These are phyloP conservation scores for Ceratosolen fusciceps DNA, from an alignment of 1,140 invertebrate genomes.

Conservation along the genomic window DNA sequence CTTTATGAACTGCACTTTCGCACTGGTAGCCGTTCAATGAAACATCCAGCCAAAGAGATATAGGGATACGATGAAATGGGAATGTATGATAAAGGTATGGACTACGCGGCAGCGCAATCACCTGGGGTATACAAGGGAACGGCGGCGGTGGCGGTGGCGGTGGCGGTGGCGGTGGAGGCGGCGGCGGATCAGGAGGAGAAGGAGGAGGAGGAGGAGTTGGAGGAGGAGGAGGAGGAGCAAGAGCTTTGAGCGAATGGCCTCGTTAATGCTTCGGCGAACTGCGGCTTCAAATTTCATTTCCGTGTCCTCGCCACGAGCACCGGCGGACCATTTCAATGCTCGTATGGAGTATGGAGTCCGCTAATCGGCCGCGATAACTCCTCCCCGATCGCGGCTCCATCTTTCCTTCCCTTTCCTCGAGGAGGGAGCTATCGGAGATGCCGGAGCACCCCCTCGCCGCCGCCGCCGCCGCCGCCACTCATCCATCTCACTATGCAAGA, in stretches of 20 bases:
- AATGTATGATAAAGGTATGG: neutral
- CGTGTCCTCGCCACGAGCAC: constrained; percentile 48
- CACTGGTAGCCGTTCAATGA: neutral
- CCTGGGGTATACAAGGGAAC: neutral
- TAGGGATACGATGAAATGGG: neutral
- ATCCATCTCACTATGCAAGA: too few relatives aligned
- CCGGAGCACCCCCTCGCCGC: too few relatives aligned
- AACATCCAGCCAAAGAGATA: neutral
- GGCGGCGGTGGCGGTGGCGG: neutral
- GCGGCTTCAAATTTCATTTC: constrained; percentile 59
- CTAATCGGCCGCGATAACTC: constrained; percentile 42
- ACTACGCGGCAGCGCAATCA: neutral
- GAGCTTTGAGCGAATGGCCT: constrained; percentile 52
- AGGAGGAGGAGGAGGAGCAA: neutral
- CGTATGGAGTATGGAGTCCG: constrained; percentile 49
- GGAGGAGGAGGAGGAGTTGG: neutral
- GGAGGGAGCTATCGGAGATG: too few relatives aligned
- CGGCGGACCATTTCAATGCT: constrained; percentile 50
- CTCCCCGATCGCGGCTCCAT: too few relatives aligned
- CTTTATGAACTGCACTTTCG: neutral
- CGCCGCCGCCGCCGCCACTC: too few relatives aligned
- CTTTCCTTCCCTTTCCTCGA: too few relatives aligned
- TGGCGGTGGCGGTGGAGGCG: too few relatives aligned
- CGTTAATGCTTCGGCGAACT: constrained; percentile 55
- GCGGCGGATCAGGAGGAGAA: neutral